Percentiles rank a stretch among this genome's conserved stretches.
Evolutionary conservation across 2,797 vertebrate species (phyloP).

Genomic region (Hipposideros larvatus): DNA sequence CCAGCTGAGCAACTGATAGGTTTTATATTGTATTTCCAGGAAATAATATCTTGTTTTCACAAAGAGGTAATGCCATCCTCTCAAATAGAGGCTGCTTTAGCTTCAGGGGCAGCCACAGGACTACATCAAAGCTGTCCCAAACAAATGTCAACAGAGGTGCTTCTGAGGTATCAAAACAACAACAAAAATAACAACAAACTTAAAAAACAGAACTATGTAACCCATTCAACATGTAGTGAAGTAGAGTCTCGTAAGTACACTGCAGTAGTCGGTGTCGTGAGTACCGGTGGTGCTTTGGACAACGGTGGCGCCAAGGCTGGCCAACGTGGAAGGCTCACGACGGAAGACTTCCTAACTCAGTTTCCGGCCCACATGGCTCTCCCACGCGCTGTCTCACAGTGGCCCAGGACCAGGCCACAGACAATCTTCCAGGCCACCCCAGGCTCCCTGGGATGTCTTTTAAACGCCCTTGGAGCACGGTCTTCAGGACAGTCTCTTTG

Average conservation of each 20-base stretch:
- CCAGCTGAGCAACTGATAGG: conserved; percentile 53
- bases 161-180: conserved; percentile 50
- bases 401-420: neutral
- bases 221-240: neutral
- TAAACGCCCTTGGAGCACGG: neutral
- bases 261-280: fast-evolving
- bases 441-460: conserved; percentile 26
- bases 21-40: conserved; percentile 81
- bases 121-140: neutral
- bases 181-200: conserved; percentile 47
- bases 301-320: neutral
- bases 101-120: neutral
- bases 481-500: conserved; percentile 69
- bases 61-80: conserved; percentile 55
- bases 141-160: neutral
- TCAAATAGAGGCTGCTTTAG: neutral
- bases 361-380: neutral
- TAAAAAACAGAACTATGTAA: conserved; percentile 42
- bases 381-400: neutral
- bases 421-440: neutral
- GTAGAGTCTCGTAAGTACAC: neutral
- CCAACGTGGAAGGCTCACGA: neutral
- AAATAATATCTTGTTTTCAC: conserved; percentile 80
- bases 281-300: neutral
- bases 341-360: neutral